These are phyloP conservation scores for Cheilosia impressa DNA, from an alignment of 2,888 invertebrate species.

Conservation along the genomic window DNA sequence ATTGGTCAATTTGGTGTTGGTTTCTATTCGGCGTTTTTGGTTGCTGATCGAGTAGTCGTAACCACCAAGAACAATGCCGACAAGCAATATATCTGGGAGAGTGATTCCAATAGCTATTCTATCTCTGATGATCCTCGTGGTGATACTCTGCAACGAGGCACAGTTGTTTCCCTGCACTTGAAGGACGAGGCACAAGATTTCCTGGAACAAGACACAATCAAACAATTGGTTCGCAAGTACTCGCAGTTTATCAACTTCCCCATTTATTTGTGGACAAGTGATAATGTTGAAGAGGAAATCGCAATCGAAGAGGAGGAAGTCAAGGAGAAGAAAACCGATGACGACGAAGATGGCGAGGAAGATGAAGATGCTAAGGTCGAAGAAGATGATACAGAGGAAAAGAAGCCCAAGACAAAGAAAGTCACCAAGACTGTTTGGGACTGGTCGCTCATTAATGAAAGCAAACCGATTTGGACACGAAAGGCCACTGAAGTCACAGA, in stretches of 20 bases:
- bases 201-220: conserved; percentile 95
- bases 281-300: conserved; percentile 90
- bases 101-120: conserved; percentile 95
- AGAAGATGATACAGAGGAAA: conserved; percentile 85
- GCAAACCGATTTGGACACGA: conserved; percentile 99
- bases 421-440: conserved; percentile 98
- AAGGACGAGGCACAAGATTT: conserved; percentile 99
- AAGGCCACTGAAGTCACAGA: conserved; percentile 93
- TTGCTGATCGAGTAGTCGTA: conserved; percentile 97
- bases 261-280: conserved; percentile 95
- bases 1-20: conserved; percentile 99
- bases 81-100: conserved; percentile 98
- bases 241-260: conserved; percentile 99
- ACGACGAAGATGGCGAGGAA: conserved; percentile 84
- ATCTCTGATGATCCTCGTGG: conserved; percentile 97
- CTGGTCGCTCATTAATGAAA: conserved; percentile 98
- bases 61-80: conserved; percentile 97
- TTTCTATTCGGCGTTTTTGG: conserved; percentile 99
- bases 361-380: conserved; percentile 86
- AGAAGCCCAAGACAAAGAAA: conserved; percentile 92
- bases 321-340: conserved; percentile 84
- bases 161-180: conserved; percentile 92
- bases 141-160: conserved; percentile 94
- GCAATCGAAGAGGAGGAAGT: conserved; percentile 85
- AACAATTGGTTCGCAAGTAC: conserved; percentile 97